A percentile compares a stretch with the other conserved stretches of the same genome.
Evolutionary conservation across 37 sponge, comb jelly and placozoan genomes (phyloP).

Genomic region (Oscarella lobularis): DNA sequence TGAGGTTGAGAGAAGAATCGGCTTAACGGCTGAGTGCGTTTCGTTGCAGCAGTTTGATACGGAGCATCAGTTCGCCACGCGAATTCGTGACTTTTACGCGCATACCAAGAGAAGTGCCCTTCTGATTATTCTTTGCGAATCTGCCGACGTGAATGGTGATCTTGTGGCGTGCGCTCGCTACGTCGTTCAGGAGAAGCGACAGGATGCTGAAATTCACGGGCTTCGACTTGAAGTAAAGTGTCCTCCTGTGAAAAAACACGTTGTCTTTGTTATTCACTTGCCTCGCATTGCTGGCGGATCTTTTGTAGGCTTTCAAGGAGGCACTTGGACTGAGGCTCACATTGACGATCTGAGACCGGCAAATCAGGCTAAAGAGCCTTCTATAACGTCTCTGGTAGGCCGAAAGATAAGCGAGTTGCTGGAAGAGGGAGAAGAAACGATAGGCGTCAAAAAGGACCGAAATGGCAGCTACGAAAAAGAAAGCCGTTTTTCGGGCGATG

Average conservation of each 20-base stretch:
- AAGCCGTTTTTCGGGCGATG: too few relatives aligned
- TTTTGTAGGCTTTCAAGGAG: conserved; percentile 70
- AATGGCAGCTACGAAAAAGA: too few relatives aligned
- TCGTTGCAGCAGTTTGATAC: conserved; percentile 69
- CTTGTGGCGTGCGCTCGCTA: conserved; percentile 77
- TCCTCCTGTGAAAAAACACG: conserved; percentile 12
- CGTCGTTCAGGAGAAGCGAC: conserved; percentile 36
- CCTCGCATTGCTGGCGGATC: conserved; percentile 14
- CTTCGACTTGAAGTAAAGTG: too few relatives aligned
- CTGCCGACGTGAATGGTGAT: conserved; percentile 56
- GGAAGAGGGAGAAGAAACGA: neutral
- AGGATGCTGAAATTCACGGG: neutral
- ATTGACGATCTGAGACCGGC: conserved; percentile 57
- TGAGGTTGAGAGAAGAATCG: conserved; percentile 13
- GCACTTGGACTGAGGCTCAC: conserved; percentile 50
- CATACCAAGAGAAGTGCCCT: neutral
- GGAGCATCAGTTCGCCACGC: conserved; percentile 45
- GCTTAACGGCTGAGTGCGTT: neutral
- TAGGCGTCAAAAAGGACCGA: too few relatives aligned
- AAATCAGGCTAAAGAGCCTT: neutral
- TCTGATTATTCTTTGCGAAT: conserved; percentile 67
- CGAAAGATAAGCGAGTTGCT: neutral
- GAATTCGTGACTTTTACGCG: neutral
- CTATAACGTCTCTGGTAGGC: neutral
- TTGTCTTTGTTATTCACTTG: conserved; percentile 49